Evolutionary conservation across 2,797 vertebrate genomes (phyloP), one percentile per base, ranked within the genome.

Genomic region (Pachyuromys duprasi): DNA sequence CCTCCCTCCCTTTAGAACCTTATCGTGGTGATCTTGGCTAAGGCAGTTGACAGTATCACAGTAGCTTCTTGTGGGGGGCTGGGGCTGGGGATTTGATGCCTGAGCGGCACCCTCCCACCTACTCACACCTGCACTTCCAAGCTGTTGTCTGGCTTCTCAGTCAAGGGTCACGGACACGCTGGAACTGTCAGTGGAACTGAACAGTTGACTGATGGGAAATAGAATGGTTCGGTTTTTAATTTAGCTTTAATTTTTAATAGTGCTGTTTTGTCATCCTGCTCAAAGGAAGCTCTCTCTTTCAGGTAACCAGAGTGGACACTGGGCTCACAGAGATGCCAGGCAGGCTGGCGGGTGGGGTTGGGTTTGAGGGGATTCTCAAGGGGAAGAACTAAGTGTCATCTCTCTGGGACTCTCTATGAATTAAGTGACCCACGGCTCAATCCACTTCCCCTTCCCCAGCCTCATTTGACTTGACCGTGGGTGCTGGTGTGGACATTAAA

Each of bases 211-310:
- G 90, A 86, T 72, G 92, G 74, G 89, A 96, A 94, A 91, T 55
- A 79, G 86, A 70, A 82, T 11, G 62, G 26, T 93, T 96, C 75
- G 76, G 96, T 91, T 97, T 97, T 90, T 93, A 95, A 89, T 92
- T 93, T 79, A 76, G 80, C 36, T 80, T 96, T 92, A 79, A 93
- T 90, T 90, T 97, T 97, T 97, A 93, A 96, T 83, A 82, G 36
- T 7, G 22, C 79, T 65, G 15, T 15, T 65, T 80, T 89, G 89
- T 89, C 42, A 74, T 70, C 36, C 49, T 53, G 53, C 53, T 90
- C 8, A 26, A 89, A 92, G n/a, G 42, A 91, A 57, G 60, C 24
- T 72, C 82, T 95, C 42, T 31, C 12, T 70, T 75, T 69, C 75
- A 83, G 83, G 69, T 36, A 75, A 82, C 28, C 53, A 9, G 65